These are phyloP conservation scores for Tetropium fuscum DNA, from an alignment of 2,888 invertebrate species.

Conservation along the genomic window DNA sequence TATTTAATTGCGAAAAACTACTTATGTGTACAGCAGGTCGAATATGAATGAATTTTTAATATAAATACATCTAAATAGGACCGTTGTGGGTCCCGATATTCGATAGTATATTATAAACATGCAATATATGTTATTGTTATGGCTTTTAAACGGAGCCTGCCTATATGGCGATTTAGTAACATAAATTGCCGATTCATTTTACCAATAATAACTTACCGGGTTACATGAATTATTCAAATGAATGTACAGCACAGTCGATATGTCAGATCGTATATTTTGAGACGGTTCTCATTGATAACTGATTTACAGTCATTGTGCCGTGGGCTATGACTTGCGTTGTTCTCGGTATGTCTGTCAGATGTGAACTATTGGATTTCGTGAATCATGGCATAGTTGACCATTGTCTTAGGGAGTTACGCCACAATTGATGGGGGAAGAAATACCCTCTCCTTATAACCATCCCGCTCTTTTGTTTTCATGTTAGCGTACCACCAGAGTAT, in stretches of 20 bases:
- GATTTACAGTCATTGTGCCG: conserved; percentile 11
- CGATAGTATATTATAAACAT: no score
- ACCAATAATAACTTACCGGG: conserved; percentile 11
- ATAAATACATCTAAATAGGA: no score
- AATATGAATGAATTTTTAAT: no score
- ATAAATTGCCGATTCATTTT: no score
- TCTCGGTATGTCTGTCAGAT: conserved; percentile 29
- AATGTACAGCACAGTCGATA: conserved; percentile 13
- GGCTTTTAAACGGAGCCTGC: no score
- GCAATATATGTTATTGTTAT: no score
- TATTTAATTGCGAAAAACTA: no score
- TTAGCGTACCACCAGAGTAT: conserved; percentile 13
- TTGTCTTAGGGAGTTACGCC: conserved; percentile 26
- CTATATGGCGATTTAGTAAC: no score
- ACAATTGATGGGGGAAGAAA: conserved; percentile 9
- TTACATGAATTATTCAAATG: conserved; percentile 5
- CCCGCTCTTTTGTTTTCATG: conserved; percentile 16
- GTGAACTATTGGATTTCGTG: conserved; percentile 33
- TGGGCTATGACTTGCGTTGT: background rate
- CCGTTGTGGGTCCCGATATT: no score
- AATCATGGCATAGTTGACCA: conserved; percentile 34
- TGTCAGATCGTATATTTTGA: conserved; percentile 12
- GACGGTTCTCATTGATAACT: conserved; percentile 22
- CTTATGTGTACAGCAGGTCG: no score
- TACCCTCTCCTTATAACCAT: conserved; percentile 1